phyloP scores from a whole-genome alignment of 2,797 vertebrate genomes.

The Vespertilio murinus region DNA sequence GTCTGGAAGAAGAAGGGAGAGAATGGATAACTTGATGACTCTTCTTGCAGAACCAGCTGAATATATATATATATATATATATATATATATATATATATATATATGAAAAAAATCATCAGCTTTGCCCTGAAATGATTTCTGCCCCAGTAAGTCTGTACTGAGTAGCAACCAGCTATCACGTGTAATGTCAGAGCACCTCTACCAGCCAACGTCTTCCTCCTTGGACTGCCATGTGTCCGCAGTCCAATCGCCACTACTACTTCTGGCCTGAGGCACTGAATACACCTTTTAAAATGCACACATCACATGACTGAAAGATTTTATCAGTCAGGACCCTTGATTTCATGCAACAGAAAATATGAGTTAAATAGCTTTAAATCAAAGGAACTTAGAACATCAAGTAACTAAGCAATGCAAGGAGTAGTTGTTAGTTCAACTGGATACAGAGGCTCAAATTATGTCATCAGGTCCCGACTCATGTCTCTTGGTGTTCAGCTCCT shows the following conservation, averaged over 20 bases:
- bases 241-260: neutral
- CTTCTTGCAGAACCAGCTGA: neutral
- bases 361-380: neutral
- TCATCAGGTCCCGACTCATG: neutral
- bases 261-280: neutral
- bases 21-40: neutral
- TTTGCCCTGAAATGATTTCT: neutral
- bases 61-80: neutral
- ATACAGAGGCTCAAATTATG: neutral
- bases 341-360: neutral
- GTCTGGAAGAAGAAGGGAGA: neutral
- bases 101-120: neutral
- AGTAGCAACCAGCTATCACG: fast-evolving
- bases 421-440: neutral
- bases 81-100: neutral
- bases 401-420: neutral
- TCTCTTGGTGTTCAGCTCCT: neutral
- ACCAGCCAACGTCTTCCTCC: neutral
- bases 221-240: too few species aligned
- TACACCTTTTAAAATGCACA: neutral
- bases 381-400: neutral
- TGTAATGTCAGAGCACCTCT: neutral
- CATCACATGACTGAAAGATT: neutral
- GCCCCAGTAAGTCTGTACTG: fast-evolving
- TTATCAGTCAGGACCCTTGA: neutral